A percentile compares a stretch with the other conserved stretches of the same genome.
phyloP scores from a whole-genome alignment of 2,888 invertebrate genomes.

The Meiosimyza decipiens region DNA sequence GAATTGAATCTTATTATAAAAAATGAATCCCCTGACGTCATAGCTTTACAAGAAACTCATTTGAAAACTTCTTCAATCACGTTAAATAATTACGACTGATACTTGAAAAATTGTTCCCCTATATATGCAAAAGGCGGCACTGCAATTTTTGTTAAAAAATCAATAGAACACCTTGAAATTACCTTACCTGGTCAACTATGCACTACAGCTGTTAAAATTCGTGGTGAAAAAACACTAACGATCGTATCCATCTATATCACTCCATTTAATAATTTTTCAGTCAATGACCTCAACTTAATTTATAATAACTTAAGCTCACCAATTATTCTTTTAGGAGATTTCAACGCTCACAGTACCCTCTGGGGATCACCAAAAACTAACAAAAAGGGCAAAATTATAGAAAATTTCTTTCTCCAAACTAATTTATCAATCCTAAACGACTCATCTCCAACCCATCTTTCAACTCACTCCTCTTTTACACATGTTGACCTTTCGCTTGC shows the following conservation, averaged over 20 bases:
- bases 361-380: constrained; percentile 15
- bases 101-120: neutral
- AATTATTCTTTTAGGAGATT: neutral
- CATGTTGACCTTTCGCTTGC: too few relatives aligned
- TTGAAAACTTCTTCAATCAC: too few relatives aligned
- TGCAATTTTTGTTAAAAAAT: constrained; percentile 12
- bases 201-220: neutral
- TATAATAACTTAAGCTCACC: neutral
- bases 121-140: neutral
- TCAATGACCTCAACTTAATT: neutral
- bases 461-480: too few relatives aligned
- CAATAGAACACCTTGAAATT: neutral
- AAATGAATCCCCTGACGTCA: neutral
- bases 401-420: too few relatives aligned
- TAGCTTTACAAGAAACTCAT: too few relatives aligned
- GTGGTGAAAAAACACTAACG: neutral
- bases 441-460: too few relatives aligned
- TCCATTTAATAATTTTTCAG: constrained; percentile 1
- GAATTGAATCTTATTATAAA: constrained; percentile 7
- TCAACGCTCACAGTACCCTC: constrained; percentile 12
- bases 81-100: too few relatives aligned
- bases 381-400: constrained; percentile 1
- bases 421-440: too few relatives aligned
- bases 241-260: neutral
- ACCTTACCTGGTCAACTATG: too few relatives aligned